These are phyloP conservation scores for Sipha maydis DNA, from an alignment of 2,888 invertebrate species.

Conservation along the genomic window DNA sequence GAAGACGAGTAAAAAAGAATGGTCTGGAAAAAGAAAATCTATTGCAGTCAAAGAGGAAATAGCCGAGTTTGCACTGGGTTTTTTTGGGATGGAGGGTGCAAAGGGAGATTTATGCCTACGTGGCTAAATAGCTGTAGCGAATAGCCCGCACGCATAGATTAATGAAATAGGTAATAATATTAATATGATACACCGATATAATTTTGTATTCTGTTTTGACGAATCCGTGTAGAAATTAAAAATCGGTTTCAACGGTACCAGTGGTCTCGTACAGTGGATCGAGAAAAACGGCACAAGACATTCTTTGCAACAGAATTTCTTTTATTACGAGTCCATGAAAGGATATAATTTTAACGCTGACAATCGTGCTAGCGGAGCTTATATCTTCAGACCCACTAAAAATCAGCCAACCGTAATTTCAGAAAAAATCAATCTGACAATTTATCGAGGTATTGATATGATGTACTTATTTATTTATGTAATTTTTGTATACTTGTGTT, in stretches of 20 bases:
- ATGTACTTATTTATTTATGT: too few relatives aligned
- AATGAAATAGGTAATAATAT: too few relatives aligned
- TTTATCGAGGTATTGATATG: slow-evolving; percentile 64
- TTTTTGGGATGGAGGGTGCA: too few relatives aligned
- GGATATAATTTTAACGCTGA: slow-evolving; percentile 69
- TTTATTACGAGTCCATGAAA: slow-evolving; percentile 70
- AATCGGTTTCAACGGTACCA: slow-evolving; percentile 64
- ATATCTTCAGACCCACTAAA: slow-evolving; percentile 73
- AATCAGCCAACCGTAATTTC: slow-evolving; percentile 67
- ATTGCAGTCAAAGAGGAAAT: too few relatives aligned
- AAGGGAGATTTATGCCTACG: too few relatives aligned
- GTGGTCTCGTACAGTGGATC: slow-evolving; percentile 63
- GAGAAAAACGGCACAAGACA: slow-evolving; percentile 63
- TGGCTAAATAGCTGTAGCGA: too few relatives aligned
- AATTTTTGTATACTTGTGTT: background rate
- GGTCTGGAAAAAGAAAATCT: too few relatives aligned
- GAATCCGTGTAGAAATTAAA: slow-evolving; percentile 46
- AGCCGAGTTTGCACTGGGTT: too few relatives aligned
- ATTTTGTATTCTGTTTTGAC: too few relatives aligned
- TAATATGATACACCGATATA: too few relatives aligned
- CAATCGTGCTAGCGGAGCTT: slow-evolving; percentile 76
- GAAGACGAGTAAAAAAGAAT: too few relatives aligned
- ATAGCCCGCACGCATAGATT: too few relatives aligned
- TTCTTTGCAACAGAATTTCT: slow-evolving; percentile 70
- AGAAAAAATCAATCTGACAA: slow-evolving; percentile 63